A percentile compares a stretch with the other conserved stretches of the same genome.
These are phyloP conservation scores for Wasmannia auropunctata DNA, from an alignment of 1,140 invertebrate species.

Conservation along the genomic window DNA sequence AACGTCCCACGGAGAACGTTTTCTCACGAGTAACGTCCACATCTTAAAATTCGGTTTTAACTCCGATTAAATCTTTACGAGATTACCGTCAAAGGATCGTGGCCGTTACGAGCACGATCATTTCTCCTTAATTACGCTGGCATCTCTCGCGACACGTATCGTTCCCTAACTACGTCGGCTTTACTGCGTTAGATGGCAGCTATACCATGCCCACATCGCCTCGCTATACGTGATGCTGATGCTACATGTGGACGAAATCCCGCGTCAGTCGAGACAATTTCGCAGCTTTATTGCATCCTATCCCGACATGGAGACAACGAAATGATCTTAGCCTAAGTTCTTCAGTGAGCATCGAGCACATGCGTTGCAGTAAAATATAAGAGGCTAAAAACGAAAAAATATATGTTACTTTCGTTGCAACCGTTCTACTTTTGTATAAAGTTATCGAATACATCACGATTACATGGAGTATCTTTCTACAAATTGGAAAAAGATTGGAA, in stretches of 20 bases:
- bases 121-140: slow-evolving; percentile 27
- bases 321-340: slow-evolving; percentile 8
- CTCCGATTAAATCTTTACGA: slow-evolving; percentile 5
- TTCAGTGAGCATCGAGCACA: background rate
- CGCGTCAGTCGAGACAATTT: slow-evolving; percentile 13
- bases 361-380: background rate
- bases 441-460: background rate
- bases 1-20: background rate
- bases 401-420: background rate
- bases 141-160: slow-evolving; percentile 35
- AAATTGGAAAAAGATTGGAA: background rate
- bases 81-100: background rate
- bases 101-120: slow-evolving; percentile 7
- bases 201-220: background rate
- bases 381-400: background rate
- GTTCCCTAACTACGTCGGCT: slow-evolving; percentile 37
- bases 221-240: slow-evolving; percentile 43
- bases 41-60: slow-evolving; percentile 26
- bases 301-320: slow-evolving; percentile 15
- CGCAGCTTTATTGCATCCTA: slow-evolving; percentile 11
- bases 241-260: background rate
- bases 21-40: background rate
- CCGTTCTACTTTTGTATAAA: background rate
- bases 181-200: slow-evolving; percentile 39
- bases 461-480: background rate